phyloP scores from a whole-genome alignment of 2,888 invertebrate species.

The Phengaris alcon region DNA sequence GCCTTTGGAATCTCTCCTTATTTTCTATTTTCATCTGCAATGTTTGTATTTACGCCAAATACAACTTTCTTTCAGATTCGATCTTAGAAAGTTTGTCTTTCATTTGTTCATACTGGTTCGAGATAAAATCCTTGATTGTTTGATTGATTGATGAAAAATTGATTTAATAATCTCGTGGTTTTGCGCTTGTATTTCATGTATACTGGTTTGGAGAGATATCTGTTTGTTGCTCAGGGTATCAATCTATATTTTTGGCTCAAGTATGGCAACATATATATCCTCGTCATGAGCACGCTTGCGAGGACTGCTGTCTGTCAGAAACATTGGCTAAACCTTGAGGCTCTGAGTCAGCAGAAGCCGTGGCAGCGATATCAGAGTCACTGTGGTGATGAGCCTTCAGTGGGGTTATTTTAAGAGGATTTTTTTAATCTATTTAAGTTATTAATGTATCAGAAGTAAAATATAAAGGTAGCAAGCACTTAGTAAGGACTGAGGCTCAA shows the following conservation, averaged over 20 bases:
- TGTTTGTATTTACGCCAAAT: not conserved
- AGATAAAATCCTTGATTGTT: conserved; percentile 21
- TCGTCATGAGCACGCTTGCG: not conserved
- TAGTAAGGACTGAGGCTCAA: not conserved
- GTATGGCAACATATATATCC: not conserved
- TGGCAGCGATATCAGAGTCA: not conserved
- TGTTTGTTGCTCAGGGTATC: not conserved
- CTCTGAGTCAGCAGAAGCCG: not conserved
- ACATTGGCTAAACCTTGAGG: not conserved
- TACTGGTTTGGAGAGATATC: not conserved
- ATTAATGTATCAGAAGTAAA: not conserved
- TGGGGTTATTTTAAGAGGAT: not conserved
- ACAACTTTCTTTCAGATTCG: not conserved
- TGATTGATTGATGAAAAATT: no score
- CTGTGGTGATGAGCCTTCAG: not conserved
- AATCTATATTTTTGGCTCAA: not conserved
- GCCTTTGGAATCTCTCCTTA: not conserved
- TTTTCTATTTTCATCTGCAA: not conserved
- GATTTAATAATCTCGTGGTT: conserved; percentile 23
- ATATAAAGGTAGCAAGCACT: not conserved
- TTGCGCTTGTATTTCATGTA: not conserved
- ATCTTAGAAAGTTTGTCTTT: not conserved
- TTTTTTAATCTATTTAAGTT: not conserved
- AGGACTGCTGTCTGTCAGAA: not conserved
- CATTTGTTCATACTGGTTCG: not conserved